Evolutionary conservation across 1,140 invertebrate species (phyloP).

Genomic region (Gonatopus flavifemur): DNA sequence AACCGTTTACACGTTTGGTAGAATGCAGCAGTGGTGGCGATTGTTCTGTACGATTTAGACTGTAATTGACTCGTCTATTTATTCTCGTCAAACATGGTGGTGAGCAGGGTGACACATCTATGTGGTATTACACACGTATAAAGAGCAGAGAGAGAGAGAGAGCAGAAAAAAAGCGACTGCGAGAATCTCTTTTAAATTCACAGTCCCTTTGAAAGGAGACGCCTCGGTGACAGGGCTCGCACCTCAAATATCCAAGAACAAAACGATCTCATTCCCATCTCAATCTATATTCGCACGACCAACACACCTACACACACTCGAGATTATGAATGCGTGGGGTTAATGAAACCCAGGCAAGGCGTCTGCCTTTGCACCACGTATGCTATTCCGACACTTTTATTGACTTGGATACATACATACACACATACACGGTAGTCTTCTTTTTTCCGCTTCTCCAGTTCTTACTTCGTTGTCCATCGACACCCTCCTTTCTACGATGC

Average conservation of each 20-base stretch:
- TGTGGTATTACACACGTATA: slow-evolving; percentile 8
- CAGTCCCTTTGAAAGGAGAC: slow-evolving; percentile 32
- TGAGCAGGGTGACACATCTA: slow-evolving; percentile 14
- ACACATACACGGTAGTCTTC: too few species aligned
- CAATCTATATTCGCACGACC: slow-evolving; percentile 57
- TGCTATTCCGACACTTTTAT: too few species aligned
- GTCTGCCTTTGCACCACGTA: slow-evolving; percentile 51
- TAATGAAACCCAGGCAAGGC: slow-evolving; percentile 54
- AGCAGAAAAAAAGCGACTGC: slow-evolving; percentile 4
- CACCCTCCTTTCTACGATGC: too few species aligned
- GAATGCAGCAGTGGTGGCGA: slow-evolving; percentile 7
- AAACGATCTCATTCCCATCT: slow-evolving; percentile 55
- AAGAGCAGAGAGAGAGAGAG: slow-evolving; percentile 32
- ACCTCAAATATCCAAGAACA: slow-evolving; percentile 43
- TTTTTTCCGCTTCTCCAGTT: too few species aligned
- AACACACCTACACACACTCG: slow-evolving; percentile 44
- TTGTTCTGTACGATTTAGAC: slow-evolving; percentile 5
- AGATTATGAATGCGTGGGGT: slow-evolving; percentile 56
- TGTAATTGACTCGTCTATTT: neutral
- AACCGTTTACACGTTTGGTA: too few species aligned
- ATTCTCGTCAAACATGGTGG: neutral
- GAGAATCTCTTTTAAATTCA: slow-evolving; percentile 33
- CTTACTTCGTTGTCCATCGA: too few species aligned
- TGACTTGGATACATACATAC: too few species aligned
- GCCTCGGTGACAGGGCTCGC: slow-evolving; percentile 23